Evolutionary conservation across 23 tunicate genomes (phyloP), one percentile per base, ranked within the genome.

Genomic region (Trididemnum clinides): DNA sequence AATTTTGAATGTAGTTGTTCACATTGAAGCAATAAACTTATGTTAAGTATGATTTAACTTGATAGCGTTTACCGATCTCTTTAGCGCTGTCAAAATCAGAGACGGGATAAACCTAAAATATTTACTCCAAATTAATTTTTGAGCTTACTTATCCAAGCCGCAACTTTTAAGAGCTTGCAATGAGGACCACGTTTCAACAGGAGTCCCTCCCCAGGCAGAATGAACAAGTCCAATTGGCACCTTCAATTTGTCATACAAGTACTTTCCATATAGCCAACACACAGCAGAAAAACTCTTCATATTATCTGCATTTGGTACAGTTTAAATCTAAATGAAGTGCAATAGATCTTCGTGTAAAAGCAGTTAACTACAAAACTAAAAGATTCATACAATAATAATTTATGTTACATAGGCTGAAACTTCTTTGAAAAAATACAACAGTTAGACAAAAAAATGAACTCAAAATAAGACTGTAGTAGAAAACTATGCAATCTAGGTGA

Each of bases 151-250:
- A 73, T 78, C 39, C 44, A 84, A 57, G 1, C 85, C 87, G 63
- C 97, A 92, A n/a, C 33, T 28, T 0, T 83, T 22, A 30, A 92
- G 32, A 50, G 88, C 91, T 1, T 36, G 20, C 25, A 28, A 64
- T 28, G 97, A 84, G 2, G 97, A 87, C 97, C 97, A 92, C 3
- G 84, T 37, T 77, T 92, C 97, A 12, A 92, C 80, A 10, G 97
- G 85, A 23, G 97, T 92, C 4, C 97, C 97, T n/a, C 97, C 97
- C 91, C 91, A 92, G 27, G 85, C 54, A 1, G 91, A 63, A 44
- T 90, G 80, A 33, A 92, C 82, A 2, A 92, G 64, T 2, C 97
- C 97, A 44, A 92, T 87, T 31, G 97, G 97, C 1, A 92, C 64
- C 72, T 77, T 50, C 44, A 92, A 5, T n/a, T 77, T 39, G 51